Conservation (phyloP, 64 coral and sea anemone genomes). For the Actinia tenebrosa region DNA sequence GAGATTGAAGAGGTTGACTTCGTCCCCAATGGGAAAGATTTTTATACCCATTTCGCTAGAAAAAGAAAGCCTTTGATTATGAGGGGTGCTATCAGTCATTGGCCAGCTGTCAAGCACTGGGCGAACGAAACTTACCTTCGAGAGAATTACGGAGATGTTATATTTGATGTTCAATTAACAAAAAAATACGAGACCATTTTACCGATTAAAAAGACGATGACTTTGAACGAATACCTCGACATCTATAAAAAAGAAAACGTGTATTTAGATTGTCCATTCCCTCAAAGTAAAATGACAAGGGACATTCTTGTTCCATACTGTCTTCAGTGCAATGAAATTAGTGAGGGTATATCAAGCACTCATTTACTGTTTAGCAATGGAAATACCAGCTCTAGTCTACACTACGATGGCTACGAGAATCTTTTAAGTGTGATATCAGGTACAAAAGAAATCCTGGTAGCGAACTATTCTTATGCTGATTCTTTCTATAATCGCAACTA, state of each 20-base stretch:
- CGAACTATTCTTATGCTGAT: slow-evolving; percentile 51
- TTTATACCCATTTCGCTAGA: slow-evolving; percentile 88
- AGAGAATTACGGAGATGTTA: slow-evolving; percentile 84
- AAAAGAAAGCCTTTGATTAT: slow-evolving; percentile 77
- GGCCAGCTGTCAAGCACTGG: slow-evolving; percentile 93
- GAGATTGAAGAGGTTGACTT: slow-evolving; percentile 84
- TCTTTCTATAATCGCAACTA: slow-evolving; percentile 75
- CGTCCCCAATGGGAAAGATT: slow-evolving; percentile 92
- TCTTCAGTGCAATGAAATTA: slow-evolving; percentile 82
- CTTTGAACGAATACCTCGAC: slow-evolving; percentile 70
- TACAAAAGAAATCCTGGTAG: slow-evolving; percentile 81
- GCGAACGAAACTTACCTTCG: slow-evolving; percentile 81
- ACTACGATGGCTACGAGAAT: slow-evolving; percentile 97
- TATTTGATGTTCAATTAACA: slow-evolving; percentile 94
- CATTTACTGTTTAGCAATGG: slow-evolving; percentile 94
- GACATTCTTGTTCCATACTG: slow-evolving; percentile 92
- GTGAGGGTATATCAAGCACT: slow-evolving; percentile 60
- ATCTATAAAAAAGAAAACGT: slow-evolving; percentile 88
- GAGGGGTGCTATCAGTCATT: slow-evolving; percentile 69
- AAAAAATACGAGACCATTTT: slow-evolving; percentile 89
- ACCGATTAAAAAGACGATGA: slow-evolving; percentile 94
- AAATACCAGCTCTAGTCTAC: slow-evolving; percentile 86
- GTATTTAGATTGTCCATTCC: slow-evolving; percentile 95
- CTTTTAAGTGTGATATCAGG: slow-evolving; percentile 77
- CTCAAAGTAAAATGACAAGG: slow-evolving; percentile 75